Conservation (phyloP, 2,113 vertebrate species). For the Etia nguti region DNA sequence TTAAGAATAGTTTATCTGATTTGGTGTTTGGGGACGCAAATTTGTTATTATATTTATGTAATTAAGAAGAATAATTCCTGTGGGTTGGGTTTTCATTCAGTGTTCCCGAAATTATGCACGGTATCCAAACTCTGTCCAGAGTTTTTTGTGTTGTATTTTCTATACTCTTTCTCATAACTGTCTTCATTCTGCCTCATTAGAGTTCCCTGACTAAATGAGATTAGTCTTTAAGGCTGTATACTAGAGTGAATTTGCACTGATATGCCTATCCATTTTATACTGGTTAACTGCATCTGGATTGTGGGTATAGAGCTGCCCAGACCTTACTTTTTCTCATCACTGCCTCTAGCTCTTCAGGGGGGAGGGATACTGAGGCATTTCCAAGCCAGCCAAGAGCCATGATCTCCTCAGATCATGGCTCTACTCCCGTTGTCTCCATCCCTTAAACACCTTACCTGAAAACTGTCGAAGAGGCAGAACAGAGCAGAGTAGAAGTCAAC, state of each 20-base stretch:
- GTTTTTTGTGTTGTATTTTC: not conserved
- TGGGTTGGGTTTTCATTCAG: slow-evolving; percentile 14
- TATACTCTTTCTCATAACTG: not conserved
- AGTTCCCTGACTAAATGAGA: not conserved
- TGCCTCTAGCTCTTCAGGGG: not conserved
- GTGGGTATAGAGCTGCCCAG: not conserved
- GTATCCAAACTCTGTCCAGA: not conserved
- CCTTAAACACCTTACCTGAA: not conserved
- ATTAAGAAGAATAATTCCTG: slow-evolving; percentile 36
- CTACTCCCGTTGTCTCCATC: not conserved
- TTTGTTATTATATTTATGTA: slow-evolving; percentile 37
- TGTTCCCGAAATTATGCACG: not conserved
- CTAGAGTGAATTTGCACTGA: not conserved
- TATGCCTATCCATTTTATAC: not conserved
- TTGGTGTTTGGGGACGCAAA: slow-evolving; percentile 4
- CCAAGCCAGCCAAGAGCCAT: not conserved
- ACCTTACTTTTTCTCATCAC: not conserved
- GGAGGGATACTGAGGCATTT: not conserved
- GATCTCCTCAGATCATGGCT: not conserved
- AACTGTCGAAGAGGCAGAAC: not conserved
- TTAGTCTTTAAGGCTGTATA: not conserved
- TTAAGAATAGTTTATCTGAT: slow-evolving; percentile 46
- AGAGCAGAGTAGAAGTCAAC: not conserved
- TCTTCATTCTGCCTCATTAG: not conserved
- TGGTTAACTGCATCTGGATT: not conserved